Percentiles rank a stretch among this genome's conserved stretches.
These are phyloP conservation scores for Athrips mouffetella DNA, from an alignment of 2,888 invertebrate species.

Conservation along the genomic window DNA sequence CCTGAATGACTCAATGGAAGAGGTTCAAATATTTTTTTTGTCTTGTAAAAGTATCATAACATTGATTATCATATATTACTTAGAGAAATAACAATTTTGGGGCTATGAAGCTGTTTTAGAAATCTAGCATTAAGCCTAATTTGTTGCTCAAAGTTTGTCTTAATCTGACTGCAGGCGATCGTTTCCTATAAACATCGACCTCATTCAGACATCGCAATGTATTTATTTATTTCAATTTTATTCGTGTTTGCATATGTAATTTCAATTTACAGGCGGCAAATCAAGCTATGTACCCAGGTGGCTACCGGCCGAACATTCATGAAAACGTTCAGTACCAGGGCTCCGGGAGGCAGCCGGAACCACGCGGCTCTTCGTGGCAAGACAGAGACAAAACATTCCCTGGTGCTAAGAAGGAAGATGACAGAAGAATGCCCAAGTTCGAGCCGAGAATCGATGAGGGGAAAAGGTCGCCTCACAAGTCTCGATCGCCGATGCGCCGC, in stretches of 20 bases:
- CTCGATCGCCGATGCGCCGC: constrained; percentile 52
- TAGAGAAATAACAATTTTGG: too few species aligned
- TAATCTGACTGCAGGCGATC: neutral
- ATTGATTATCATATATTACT: too few species aligned
- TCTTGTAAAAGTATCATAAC: too few species aligned
- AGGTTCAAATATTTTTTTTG: too few species aligned
- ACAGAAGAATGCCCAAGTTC: constrained; percentile 38
- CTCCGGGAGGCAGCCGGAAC: constrained; percentile 32
- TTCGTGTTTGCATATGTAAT: constrained; percentile 54
- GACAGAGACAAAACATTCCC: constrained; percentile 37
- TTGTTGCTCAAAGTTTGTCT: neutral
- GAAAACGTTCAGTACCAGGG: constrained; percentile 43
- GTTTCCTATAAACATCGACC: constrained; percentile 7
- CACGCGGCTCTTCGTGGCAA: constrained; percentile 44
- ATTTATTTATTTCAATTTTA: constrained; percentile 2
- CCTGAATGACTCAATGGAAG: too few species aligned
- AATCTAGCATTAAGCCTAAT: neutral
- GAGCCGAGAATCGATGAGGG: constrained; percentile 29
- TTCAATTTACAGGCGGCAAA: constrained; percentile 71
- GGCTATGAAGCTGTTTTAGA: too few species aligned
- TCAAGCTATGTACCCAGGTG: constrained; percentile 65
- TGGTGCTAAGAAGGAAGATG: constrained; percentile 40
- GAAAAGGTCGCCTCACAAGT: constrained; percentile 36
- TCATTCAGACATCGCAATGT: constrained; percentile 7
- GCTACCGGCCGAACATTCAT: constrained; percentile 46